Percentiles rank a stretch among this genome's conserved stretches.
Evolutionary conservation across 1,140 invertebrate genomes (phyloP).

Genomic region (Cataglyphis hispanica): DNA sequence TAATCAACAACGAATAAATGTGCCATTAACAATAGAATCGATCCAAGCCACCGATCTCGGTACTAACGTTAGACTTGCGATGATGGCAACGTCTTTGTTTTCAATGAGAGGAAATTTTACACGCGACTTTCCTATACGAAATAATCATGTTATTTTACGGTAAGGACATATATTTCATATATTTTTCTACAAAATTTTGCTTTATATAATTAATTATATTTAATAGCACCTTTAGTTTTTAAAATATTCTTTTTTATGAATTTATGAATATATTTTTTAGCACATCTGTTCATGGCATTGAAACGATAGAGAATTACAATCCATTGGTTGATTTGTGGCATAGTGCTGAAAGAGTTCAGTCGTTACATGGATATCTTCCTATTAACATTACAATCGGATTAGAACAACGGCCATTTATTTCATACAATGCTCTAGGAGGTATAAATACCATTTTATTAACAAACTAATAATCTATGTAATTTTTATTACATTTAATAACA

Average conservation of each 20-base stretch:
- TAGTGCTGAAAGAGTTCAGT: conserved; percentile 87
- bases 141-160: conserved; percentile 88
- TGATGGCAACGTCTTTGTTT: conserved; percentile 86
- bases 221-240: not conserved
- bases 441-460: conserved; percentile 47
- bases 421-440: conserved; percentile 83
- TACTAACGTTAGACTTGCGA: conserved; percentile 85
- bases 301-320: conserved; percentile 87
- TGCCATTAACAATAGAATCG: conserved; percentile 86
- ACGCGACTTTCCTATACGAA: conserved; percentile 83
- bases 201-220: conserved; percentile 10
- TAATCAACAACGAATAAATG: conserved; percentile 86
- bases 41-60: conserved; percentile 87
- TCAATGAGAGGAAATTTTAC: conserved; percentile 88
- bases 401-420: conserved; percentile 81
- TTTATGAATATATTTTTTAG: conserved; percentile 75
- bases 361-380: conserved; percentile 88
- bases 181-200: conserved; percentile 17
- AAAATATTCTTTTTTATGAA: conserved; percentile 21
- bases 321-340: conserved; percentile 88
- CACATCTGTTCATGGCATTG: conserved; percentile 88
- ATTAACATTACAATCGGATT: conserved; percentile 85
- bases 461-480: not conserved
- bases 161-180: conserved; percentile 67
- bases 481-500: conserved; percentile 8